Evolutionary conservation across 1,140 invertebrate species (phyloP).

Genomic region (Nylanderia fulva): DNA sequence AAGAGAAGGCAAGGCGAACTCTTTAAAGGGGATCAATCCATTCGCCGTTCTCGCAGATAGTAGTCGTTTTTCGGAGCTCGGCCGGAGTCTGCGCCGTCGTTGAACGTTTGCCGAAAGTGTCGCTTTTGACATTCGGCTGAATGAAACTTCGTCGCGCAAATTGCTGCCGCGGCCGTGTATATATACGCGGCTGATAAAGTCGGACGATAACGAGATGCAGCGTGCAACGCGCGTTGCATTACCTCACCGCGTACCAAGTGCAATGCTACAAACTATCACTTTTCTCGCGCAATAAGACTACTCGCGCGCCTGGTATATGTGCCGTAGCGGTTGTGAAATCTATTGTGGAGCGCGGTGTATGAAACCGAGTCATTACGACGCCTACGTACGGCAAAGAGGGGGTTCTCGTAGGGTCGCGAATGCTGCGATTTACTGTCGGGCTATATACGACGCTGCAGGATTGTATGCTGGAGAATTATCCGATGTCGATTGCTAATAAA

Average conservation of each 20-base stretch:
- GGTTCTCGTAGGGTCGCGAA: neutral
- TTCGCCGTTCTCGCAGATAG: conserved; percentile 8
- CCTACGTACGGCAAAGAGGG: conserved; percentile 47
- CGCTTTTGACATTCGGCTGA: conserved; percentile 26
- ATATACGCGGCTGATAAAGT: conserved; percentile 38
- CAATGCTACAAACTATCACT: conserved; percentile 60
- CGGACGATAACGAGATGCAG: conserved; percentile 51
- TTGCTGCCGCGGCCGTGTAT: neutral
- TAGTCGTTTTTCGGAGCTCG: neutral
- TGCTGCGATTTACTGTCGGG: conserved; percentile 32
- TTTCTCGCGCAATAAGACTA: conserved; percentile 48
- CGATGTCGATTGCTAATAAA: conserved; percentile 7
- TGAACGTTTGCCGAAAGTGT: conserved; percentile 17
- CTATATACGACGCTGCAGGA: neutral
- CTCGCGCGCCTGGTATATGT: conserved; percentile 22
- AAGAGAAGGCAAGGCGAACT: neutral
- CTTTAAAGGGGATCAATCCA: conserved; percentile 40
- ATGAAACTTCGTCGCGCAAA: conserved; percentile 17
- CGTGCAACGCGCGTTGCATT: conserved; percentile 8
- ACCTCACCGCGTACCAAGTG: conserved; percentile 39
- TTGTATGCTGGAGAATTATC: conserved; percentile 6
- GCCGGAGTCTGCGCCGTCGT: conserved; percentile 12
- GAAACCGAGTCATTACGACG: conserved; percentile 63
- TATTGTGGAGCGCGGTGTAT: conserved; percentile 47
- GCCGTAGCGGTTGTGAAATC: conserved; percentile 50